Conservation (phyloP, 1,140 invertebrate genomes). For the Sesamia nonagrioides region DNA sequence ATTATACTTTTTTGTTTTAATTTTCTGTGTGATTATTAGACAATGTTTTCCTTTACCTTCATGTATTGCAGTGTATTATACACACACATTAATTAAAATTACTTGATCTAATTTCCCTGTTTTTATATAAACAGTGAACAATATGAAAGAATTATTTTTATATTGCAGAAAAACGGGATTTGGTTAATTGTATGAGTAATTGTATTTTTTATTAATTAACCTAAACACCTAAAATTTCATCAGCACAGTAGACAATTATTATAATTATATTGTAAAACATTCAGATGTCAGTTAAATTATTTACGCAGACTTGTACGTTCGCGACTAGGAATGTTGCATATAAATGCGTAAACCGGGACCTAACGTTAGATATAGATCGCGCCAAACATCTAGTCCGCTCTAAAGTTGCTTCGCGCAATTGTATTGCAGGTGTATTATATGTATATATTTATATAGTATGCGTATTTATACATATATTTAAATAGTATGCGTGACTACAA, state of each 20-base stretch:
- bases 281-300: slow-evolving; percentile 2
- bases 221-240: background rate
- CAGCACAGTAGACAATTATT: slow-evolving; percentile 38
- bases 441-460: too few relatives aligned
- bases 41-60: background rate
- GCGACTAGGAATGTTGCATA: slow-evolving; percentile 71
- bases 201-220: background rate
- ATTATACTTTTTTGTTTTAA: background rate
- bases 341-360: slow-evolving; percentile 40
- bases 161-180: slow-evolving; percentile 5
- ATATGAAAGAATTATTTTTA: slow-evolving; percentile 19
- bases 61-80: background rate
- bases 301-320: slow-evolving; percentile 37
- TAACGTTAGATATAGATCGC: too few relatives aligned
- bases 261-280: slow-evolving; percentile 19
- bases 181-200: slow-evolving; percentile 9
- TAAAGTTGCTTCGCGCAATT: too few relatives aligned
- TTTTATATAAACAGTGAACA: slow-evolving; percentile 16
- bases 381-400: too few relatives aligned
- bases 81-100: background rate
- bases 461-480: too few relatives aligned
- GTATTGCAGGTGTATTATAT: too few relatives aligned
- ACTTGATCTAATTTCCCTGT: slow-evolving; percentile 21
- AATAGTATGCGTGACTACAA: too few relatives aligned
- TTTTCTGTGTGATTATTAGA: background rate